Evolutionary conservation across 2,797 vertebrate genomes (phyloP).

Genomic region (Cottoperca gobio): DNA sequence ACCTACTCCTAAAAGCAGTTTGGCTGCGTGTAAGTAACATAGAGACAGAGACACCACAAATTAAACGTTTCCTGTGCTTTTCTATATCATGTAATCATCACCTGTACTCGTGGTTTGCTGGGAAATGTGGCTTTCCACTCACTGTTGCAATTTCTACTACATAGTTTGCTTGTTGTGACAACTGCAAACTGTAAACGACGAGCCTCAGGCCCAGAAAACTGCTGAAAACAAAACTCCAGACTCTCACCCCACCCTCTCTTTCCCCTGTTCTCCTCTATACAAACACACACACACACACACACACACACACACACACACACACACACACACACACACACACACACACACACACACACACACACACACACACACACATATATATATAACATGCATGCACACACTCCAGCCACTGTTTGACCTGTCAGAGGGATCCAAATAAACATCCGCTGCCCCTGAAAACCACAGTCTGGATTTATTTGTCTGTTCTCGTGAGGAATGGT

Average conservation of each 20-base stretch:
- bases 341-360: constrained; percentile 33
- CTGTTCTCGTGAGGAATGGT: constrained; percentile 51
- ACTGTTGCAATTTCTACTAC: constrained; percentile 38
- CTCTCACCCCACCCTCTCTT: constrained; percentile 3
- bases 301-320: background rate
- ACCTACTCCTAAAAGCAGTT: constrained; percentile 1
- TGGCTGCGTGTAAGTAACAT: constrained; percentile 14
- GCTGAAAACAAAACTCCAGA: constrained; percentile 62
- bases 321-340: constrained; percentile 37
- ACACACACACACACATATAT: too few relatives aligned
- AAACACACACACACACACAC: constrained; percentile 39
- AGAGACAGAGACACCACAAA: constrained; percentile 15
- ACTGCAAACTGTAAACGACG: constrained; percentile 60
- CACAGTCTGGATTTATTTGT: constrained; percentile 50
- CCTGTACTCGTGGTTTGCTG: constrained; percentile 30
- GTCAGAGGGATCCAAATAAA: constrained; percentile 66
- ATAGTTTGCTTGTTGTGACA: constrained; percentile 72
- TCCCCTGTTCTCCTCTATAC: constrained; percentile 29
- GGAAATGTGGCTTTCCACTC: constrained; percentile 29
- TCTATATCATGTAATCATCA: constrained; percentile 47
- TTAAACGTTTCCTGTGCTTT: constrained; percentile 22
- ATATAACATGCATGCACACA: constrained; percentile 11
- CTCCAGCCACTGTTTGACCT: constrained; percentile 70
- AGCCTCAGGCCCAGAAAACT: constrained; percentile 48
- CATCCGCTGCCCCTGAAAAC: constrained; percentile 51